Evolutionary conservation across 2,113 vertebrate genomes (phyloP).

Genomic region (Pongo pygmaeus): DNA sequence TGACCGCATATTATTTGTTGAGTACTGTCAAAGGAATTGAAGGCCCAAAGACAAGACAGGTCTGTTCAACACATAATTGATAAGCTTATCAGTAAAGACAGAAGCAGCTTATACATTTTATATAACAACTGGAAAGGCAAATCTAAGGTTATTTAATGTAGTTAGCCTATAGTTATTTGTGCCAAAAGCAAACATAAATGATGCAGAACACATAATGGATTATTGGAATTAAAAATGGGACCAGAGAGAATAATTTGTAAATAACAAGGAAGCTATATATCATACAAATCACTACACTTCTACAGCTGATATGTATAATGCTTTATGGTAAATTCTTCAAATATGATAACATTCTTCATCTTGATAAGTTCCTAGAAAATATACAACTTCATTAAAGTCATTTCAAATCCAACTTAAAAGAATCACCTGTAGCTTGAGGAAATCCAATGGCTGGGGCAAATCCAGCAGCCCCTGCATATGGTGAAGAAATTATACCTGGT

Average conservation of each 20-base stretch:
- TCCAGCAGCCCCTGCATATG: conserved; percentile 83
- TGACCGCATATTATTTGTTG: not conserved
- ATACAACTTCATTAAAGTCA: not conserved
- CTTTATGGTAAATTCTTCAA: not conserved
- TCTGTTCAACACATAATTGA: not conserved
- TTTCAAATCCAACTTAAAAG: conserved; percentile 53
- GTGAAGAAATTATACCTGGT: conserved; percentile 82
- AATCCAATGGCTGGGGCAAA: conserved; percentile 84
- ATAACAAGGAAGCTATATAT: not conserved
- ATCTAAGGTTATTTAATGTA: conserved; percentile 35
- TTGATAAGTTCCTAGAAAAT: conserved; percentile 30
- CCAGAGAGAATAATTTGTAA: not conserved
- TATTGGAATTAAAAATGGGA: not conserved
- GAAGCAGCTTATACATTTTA: not conserved
- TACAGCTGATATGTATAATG: not conserved
- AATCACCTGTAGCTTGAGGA: conserved; percentile 84
- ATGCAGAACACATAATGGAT: conserved; percentile 18
- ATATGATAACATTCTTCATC: not conserved
- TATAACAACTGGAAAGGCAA: not conserved
- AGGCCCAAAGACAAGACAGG: not conserved
- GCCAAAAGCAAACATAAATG: not conserved
- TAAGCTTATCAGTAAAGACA: conserved; percentile 4
- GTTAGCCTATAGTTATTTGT: not conserved
- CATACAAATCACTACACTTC: not conserved
- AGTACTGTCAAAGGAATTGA: not conserved